Conservation (phyloP, 2,797 vertebrate genomes). For the Coreius guichenoti region DNA sequence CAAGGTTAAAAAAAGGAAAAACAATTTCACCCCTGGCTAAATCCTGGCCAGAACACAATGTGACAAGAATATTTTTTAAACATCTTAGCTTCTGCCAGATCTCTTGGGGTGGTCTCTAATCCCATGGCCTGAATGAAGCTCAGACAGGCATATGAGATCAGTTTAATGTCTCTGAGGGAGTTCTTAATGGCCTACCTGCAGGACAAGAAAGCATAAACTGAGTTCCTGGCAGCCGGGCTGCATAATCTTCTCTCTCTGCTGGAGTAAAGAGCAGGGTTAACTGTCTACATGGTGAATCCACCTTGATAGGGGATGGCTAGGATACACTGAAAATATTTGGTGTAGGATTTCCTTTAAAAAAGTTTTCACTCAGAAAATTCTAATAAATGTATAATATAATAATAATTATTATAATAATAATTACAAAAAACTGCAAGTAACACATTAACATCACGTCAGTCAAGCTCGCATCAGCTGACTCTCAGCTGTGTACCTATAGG, state of each 20-base stretch:
- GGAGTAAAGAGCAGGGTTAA: conserved; percentile 29
- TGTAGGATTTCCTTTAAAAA: neutral
- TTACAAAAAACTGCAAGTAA: too few relatives aligned
- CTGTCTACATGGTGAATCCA: conserved; percentile 27
- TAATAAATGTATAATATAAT: too few relatives aligned
- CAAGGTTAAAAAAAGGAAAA: neutral
- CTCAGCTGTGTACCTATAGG: too few relatives aligned
- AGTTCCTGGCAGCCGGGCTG: conserved; percentile 61
- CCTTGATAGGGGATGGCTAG: neutral
- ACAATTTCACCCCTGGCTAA: conserved; percentile 24
- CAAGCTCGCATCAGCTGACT: too few relatives aligned
- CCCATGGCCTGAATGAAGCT: conserved; percentile 24
- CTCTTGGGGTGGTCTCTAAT: conserved; percentile 37
- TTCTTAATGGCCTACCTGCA: conserved; percentile 26
- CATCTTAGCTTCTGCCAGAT: conserved; percentile 19
- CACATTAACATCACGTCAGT: too few relatives aligned
- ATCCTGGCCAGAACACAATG: conserved; percentile 24
- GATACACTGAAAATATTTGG: neutral
- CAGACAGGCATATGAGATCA: conserved; percentile 38
- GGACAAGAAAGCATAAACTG: conserved; percentile 43
- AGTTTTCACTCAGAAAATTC: neutral
- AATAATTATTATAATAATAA: too few relatives aligned
- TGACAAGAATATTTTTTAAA: conserved; percentile 18
- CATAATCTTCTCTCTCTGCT: conserved; percentile 60
- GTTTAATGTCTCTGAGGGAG: conserved; percentile 37